phyloP scores from a whole-genome alignment of 2,797 vertebrate genomes.

The Mionectes olivaceus region DNA sequence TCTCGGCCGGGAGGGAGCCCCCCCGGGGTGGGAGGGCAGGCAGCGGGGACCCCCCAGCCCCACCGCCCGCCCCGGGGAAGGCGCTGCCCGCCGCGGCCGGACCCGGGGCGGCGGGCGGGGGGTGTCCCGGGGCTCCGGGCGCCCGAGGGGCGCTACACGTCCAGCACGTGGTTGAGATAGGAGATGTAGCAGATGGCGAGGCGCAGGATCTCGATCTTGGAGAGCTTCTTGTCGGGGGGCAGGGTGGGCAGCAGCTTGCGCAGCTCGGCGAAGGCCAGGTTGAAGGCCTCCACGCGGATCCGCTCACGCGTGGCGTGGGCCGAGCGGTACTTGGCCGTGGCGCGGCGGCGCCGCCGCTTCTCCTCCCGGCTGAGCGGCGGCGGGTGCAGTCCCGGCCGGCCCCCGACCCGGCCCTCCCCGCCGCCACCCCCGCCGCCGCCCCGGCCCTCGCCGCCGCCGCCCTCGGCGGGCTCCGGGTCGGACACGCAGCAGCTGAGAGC shows the following conservation, averaged over 20 bases:
- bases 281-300: constrained; percentile 83
- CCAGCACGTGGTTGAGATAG: constrained; percentile 84
- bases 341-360: constrained; percentile 75
- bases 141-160: constrained; percentile 55
- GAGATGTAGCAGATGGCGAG: constrained; percentile 85
- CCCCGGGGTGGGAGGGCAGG: not conserved
- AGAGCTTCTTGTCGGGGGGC: constrained; percentile 83
- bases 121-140: not conserved
- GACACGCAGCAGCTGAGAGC: constrained; percentile 87
- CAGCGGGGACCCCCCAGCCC: not conserved
- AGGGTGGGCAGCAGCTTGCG: constrained; percentile 82
- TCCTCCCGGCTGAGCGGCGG: constrained; percentile 89
- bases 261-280: constrained; percentile 82
- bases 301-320: constrained; percentile 83
- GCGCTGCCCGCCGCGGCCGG: not conserved
- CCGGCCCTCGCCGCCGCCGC: constrained; percentile 71
- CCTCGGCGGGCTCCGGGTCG: constrained; percentile 85
- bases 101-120: not conserved
- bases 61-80: not conserved
- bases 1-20: not conserved
- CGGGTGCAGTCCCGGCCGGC: constrained; percentile 77
- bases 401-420: constrained; percentile 78
- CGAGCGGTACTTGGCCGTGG: constrained; percentile 82
- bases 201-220: constrained; percentile 83
- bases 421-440: constrained; percentile 76